phyloP scores from a whole-genome alignment of 2,113 vertebrate genomes.

The Hippopotamus amphibius region DNA sequence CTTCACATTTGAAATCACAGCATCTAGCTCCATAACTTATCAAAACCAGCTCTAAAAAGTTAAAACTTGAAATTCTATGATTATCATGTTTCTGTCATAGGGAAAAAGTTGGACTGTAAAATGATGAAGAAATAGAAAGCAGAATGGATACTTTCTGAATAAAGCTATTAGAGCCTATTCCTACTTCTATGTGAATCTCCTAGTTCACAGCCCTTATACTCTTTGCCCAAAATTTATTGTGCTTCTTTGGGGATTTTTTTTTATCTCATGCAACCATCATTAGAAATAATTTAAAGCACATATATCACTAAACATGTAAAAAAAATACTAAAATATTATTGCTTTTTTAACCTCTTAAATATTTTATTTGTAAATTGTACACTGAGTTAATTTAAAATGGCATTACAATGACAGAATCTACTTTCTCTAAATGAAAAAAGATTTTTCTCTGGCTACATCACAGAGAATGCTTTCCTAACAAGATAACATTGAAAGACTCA shows the following conservation, averaged over 20 bases:
- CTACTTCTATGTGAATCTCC: neutral
- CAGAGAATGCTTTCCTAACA: constrained; percentile 1
- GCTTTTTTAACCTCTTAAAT: neutral
- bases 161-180: neutral
- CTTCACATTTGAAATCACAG: neutral
- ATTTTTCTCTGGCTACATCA: constrained; percentile 16
- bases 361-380: neutral
- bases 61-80: neutral
- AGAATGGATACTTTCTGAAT: neutral
- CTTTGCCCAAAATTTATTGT: neutral
- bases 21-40: neutral
- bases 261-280: neutral
- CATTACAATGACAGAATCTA: neutral
- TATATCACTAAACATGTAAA: neutral
- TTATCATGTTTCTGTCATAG: neutral
- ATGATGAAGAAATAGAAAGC: neutral
- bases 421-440: neutral
- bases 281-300: neutral
- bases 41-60: neutral
- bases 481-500: neutral
- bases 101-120: neutral
- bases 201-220: neutral
- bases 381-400: neutral
- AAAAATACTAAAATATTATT: neutral
- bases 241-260: neutral